phyloP scores from a whole-genome alignment of 37 sponge, comb jelly and placozoan species.

The Petrosia ficiformis region DNA sequence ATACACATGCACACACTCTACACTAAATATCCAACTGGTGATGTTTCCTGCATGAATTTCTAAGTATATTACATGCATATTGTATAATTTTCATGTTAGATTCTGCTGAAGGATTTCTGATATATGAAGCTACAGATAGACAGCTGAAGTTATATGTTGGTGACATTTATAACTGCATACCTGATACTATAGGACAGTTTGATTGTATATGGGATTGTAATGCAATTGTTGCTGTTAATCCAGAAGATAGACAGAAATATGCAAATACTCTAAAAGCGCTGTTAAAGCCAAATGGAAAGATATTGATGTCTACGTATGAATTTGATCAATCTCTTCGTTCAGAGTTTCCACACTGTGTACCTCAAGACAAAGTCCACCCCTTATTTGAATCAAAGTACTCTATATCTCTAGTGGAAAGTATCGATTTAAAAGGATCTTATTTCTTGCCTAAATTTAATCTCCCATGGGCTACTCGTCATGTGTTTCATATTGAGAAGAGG shows the following conservation, averaged over 20 bases:
- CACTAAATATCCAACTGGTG: too few relatives aligned
- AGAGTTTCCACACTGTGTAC: slow-evolving; percentile 29
- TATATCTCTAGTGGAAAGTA: too few relatives aligned
- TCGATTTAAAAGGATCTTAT: too few relatives aligned
- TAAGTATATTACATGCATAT: too few relatives aligned
- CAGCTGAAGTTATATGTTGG: slow-evolving; percentile 41
- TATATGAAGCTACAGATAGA: slow-evolving; percentile 41
- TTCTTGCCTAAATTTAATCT: neutral
- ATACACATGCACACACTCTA: too few relatives aligned
- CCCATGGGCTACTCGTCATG: neutral
- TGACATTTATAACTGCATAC: slow-evolving; percentile 46
- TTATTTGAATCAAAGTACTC: too few relatives aligned
- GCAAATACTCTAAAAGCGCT: slow-evolving; percentile 3
- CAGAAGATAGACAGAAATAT: slow-evolving; percentile 40
- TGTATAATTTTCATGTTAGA: neutral
- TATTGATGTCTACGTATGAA: slow-evolving; percentile 46
- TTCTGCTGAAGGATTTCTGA: slow-evolving; percentile 2
- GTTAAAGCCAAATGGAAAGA: slow-evolving; percentile 14
- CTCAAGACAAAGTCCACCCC: too few relatives aligned
- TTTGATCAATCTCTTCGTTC: slow-evolving; percentile 22
- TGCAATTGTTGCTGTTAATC: slow-evolving; percentile 48
- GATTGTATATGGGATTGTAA: slow-evolving; percentile 68
- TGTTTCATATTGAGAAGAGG: neutral
- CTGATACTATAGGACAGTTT: slow-evolving; percentile 29
- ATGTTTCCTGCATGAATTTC: too few relatives aligned